phyloP scores from a whole-genome alignment of 2,113 vertebrate genomes.

The Microtus pennsylvanicus region DNA sequence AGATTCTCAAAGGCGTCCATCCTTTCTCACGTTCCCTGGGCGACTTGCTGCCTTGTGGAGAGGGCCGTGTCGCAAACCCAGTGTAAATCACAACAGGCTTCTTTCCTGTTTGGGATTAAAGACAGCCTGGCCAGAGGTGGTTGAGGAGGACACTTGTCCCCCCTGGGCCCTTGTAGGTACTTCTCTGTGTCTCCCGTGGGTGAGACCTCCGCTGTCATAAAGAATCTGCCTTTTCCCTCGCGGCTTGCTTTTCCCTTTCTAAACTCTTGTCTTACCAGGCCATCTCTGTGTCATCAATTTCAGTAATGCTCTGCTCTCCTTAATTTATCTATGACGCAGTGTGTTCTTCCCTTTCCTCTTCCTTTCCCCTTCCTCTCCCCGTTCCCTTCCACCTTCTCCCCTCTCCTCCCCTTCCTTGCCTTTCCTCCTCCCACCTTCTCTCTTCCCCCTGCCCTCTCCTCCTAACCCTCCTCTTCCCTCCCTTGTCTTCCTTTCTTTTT shows the following conservation, averaged over 20 bases:
- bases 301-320: not conserved
- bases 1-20: not conserved
- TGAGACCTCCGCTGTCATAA: not conserved
- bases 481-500: not conserved
- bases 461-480: too few relatives aligned
- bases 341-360: not conserved
- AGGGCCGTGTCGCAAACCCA: fast-evolving
- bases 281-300: not conserved
- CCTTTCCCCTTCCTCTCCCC: too few relatives aligned
- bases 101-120: not conserved
- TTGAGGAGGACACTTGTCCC: not conserved
- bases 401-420: not conserved
- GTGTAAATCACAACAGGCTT: not conserved
- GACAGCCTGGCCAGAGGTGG: not conserved
- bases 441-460: not conserved
- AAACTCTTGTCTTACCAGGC: not conserved
- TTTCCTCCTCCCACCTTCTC: not conserved
- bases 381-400: too few relatives aligned
- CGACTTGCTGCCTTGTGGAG: not conserved
- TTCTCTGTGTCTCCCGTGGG: not conserved
- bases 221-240: not conserved
- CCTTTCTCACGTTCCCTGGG: not conserved
- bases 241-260: not conserved
- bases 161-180: not conserved
- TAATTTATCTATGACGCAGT: not conserved